Evolutionary conservation across 2,797 vertebrate genomes (phyloP).

Genomic region (Cyclura pinguis): DNA sequence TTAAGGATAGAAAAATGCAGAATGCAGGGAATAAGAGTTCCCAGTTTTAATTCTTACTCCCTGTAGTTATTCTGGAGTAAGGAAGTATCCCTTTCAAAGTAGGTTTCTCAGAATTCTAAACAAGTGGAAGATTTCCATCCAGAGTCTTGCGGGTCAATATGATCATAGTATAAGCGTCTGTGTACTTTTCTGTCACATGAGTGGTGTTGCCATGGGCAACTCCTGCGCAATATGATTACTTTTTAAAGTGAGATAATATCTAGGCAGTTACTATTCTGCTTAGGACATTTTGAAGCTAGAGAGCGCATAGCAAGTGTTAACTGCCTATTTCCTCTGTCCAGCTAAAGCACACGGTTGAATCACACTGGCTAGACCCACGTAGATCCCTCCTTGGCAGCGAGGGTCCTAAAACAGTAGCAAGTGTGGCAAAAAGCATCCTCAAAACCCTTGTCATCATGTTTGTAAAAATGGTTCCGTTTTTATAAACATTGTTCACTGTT

Average conservation of each 20-base stretch:
- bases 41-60: background rate
- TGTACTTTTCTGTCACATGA: background rate
- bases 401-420: too few species aligned
- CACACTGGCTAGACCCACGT: background rate
- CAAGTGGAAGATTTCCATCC: too few species aligned
- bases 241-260: conserved; percentile 5
- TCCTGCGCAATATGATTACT: background rate
- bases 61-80: conserved; percentile 6
- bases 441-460: background rate
- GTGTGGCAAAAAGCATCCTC: too few species aligned
- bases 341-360: background rate
- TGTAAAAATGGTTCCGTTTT: too few species aligned
- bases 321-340: background rate
- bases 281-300: background rate
- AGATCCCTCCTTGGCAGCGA: too few species aligned
- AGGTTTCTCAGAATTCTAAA: background rate
- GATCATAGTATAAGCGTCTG: background rate
- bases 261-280: background rate
- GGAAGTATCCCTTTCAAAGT: background rate
- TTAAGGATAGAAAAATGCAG: background rate
- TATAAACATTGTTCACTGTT: background rate
- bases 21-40: background rate
- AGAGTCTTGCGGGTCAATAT: background rate
- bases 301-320: background rate
- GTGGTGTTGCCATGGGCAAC: background rate